Evolutionary conservation across 1,140 invertebrate species (phyloP).

Genomic region (Polypedilum vanderplanki): DNA sequence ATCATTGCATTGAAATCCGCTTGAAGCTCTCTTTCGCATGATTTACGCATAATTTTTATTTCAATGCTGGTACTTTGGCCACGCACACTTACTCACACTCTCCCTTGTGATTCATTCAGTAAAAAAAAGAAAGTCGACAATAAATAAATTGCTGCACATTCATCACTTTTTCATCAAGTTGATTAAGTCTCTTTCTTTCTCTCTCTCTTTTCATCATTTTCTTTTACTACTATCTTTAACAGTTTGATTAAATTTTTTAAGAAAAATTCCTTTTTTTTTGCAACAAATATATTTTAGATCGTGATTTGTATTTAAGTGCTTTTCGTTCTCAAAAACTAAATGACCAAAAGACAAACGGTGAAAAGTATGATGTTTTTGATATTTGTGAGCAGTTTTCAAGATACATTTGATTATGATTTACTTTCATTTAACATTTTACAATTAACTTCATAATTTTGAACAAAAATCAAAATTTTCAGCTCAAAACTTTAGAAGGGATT

Average conservation of each 20-base stretch:
- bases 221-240: neutral
- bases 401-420: too few species aligned
- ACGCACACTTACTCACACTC: neutral
- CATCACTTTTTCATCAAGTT: slow-evolving; percentile 27
- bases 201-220: neutral
- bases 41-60: neutral
- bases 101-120: neutral
- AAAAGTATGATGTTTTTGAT: too few species aligned
- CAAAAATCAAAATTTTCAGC: too few species aligned
- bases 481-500: too few species aligned
- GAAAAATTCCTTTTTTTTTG: neutral
- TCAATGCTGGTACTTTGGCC: neutral
- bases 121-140: neutral
- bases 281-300: neutral
- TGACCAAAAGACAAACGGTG: too few species aligned
- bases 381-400: too few species aligned
- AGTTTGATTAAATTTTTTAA: too few species aligned
- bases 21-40: neutral
- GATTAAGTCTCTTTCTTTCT: slow-evolving; percentile 21
- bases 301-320: too few species aligned
- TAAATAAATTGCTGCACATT: slow-evolving; percentile 25
- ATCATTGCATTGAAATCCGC: slow-evolving; percentile 13
- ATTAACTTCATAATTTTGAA: too few species aligned
- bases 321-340: too few species aligned
- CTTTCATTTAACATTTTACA: too few species aligned